A percentile compares a stretch with the other conserved stretches of the same genome.
phyloP scores from a whole-genome alignment of 2,797 vertebrate genomes.

The Clamator glandarius region DNA sequence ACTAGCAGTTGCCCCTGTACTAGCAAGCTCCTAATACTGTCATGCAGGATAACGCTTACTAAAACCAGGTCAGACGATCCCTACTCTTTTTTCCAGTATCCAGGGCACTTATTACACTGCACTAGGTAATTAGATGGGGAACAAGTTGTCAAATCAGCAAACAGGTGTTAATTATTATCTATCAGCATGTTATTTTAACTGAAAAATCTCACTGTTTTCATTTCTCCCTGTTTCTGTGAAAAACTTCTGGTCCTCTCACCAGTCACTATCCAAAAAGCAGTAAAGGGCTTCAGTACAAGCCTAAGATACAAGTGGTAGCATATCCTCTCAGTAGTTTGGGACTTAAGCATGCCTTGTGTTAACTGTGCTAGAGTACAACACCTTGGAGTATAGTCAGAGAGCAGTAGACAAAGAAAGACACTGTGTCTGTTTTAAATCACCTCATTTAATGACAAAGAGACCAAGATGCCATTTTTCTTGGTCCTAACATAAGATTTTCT shows the following conservation, averaged over 20 bases:
- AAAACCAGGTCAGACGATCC: neutral
- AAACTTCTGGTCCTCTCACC: neutral
- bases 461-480: neutral
- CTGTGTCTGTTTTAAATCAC: neutral
- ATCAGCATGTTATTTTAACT: neutral
- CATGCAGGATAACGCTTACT: neutral
- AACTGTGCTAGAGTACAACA: neutral
- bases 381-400: neutral
- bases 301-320: accelerated
- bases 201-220: neutral
- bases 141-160: neutral
- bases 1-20: neutral
- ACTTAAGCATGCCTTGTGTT: accelerated
- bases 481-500: neutral
- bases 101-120: neutral
- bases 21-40: accelerated
- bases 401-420: neutral
- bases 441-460: neutral
- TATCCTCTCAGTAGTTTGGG: neutral
- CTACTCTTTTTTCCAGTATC: neutral
- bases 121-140: neutral
- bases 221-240: neutral
- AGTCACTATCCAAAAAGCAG: neutral
- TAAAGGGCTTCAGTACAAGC: neutral
- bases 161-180: neutral